These are phyloP conservation scores for Eremophila alpestris DNA, from an alignment of 2,797 vertebrate genomes.

Conservation along the genomic window DNA sequence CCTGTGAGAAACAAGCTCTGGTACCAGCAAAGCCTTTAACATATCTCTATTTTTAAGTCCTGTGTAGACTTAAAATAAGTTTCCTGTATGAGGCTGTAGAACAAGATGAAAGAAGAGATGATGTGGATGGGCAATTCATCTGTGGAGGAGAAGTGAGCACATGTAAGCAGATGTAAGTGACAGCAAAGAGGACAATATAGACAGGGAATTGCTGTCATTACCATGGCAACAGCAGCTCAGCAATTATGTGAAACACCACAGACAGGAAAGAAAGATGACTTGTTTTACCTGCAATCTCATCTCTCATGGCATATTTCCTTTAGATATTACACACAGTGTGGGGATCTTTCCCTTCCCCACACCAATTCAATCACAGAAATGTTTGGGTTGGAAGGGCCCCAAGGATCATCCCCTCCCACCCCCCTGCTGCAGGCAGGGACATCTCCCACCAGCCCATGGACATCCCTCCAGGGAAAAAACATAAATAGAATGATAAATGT, in stretches of 20 bases:
- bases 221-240: background rate
- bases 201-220: background rate
- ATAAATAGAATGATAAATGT: background rate
- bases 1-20: background rate
- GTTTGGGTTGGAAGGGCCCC: background rate
- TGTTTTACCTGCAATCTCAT: background rate
- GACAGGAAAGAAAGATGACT: background rate
- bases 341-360: background rate
- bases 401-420: fast-evolving
- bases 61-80: background rate
- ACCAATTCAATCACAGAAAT: background rate
- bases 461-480: background rate
- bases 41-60: background rate
- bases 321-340: background rate
- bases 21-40: background rate
- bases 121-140: background rate
- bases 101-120: background rate
- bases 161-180: background rate
- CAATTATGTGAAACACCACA: background rate
- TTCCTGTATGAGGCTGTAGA: background rate
- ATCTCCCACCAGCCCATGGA: background rate
- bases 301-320: background rate
- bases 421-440: background rate
- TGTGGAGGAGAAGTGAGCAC: background rate
- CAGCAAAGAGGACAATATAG: background rate